Evolutionary conservation across 2,113 vertebrate species (phyloP).

Genomic region (Syrmaticus mikado): DNA sequence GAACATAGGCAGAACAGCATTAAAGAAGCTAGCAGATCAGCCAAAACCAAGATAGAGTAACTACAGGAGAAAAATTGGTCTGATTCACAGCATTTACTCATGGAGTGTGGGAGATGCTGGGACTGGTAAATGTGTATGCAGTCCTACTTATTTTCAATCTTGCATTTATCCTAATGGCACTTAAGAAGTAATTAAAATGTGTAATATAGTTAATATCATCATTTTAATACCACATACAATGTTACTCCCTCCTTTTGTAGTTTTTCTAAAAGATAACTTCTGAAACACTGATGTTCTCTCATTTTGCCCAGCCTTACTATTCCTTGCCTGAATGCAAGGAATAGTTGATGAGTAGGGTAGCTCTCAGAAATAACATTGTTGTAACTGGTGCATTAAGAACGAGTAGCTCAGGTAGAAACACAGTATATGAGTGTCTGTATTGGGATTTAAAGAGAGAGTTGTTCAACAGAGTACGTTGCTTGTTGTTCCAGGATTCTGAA

Average conservation of each 20-base stretch:
- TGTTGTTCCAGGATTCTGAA: conserved; percentile 90
- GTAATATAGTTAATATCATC: not conserved
- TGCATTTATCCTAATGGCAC: not conserved
- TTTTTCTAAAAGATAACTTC: not conserved
- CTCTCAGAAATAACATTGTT: conserved; percentile 18
- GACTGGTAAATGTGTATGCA: not conserved
- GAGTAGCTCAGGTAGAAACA: not conserved
- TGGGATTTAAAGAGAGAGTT: not conserved
- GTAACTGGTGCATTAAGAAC: conserved; percentile 45
- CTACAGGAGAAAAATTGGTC: not conserved
- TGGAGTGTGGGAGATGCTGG: not conserved
- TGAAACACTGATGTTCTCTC: not conserved
- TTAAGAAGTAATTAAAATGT: not conserved
- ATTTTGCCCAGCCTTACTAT: conserved; percentile 17
- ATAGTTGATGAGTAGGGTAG: not conserved
- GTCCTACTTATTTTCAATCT: not conserved
- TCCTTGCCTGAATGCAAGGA: conserved; percentile 10
- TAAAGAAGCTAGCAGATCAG: not conserved
- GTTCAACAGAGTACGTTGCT: not conserved
- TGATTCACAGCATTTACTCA: not conserved
- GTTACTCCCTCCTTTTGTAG: not conserved
- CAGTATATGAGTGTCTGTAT: not conserved
- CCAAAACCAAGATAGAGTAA: not conserved
- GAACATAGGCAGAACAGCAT: not conserved
- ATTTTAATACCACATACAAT: not conserved